Conservation (phyloP, 2,888 invertebrate genomes). For the Perizoma flavofasciatum region DNA sequence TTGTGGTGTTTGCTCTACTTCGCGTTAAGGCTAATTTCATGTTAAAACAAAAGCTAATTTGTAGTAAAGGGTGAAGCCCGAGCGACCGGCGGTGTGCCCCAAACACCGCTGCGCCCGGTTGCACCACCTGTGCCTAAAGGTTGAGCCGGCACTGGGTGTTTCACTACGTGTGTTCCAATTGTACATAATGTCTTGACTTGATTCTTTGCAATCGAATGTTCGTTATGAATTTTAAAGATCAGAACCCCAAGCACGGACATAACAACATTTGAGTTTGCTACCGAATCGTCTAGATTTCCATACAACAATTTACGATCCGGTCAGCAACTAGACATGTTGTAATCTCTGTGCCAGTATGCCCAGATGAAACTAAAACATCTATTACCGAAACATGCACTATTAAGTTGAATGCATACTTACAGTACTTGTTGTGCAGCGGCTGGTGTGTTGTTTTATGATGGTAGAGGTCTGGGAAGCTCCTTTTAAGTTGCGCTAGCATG, state of each 20-base stretch:
- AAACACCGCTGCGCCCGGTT: too few species aligned
- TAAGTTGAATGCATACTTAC: conserved; percentile 76
- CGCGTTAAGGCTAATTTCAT: too few species aligned
- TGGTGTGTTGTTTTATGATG: conserved; percentile 88
- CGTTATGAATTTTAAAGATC: not conserved
- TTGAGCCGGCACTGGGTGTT: not conserved
- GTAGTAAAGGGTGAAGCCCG: too few species aligned
- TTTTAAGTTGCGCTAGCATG: conserved; percentile 94
- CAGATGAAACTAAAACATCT: conserved; percentile 34
- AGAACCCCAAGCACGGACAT: too few species aligned
- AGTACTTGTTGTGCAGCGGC: conserved; percentile 89
- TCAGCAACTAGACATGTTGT: too few species aligned
- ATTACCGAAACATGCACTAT: conserved; percentile 61
- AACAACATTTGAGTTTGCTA: too few species aligned
- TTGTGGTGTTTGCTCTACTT: too few species aligned
- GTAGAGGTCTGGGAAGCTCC: conserved; percentile 94
- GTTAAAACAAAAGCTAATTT: too few species aligned
- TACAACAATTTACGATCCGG: too few species aligned
- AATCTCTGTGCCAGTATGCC: not conserved
- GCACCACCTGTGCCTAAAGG: too few species aligned
- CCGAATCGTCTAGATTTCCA: too few species aligned
- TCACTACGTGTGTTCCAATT: conserved; percentile 6
- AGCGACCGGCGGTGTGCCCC: too few species aligned
- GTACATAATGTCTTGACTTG: not conserved
- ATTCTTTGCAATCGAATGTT: conserved; percentile 7